Conservation (phyloP, 2,797 vertebrate genomes). For the Bufotes viridis region DNA sequence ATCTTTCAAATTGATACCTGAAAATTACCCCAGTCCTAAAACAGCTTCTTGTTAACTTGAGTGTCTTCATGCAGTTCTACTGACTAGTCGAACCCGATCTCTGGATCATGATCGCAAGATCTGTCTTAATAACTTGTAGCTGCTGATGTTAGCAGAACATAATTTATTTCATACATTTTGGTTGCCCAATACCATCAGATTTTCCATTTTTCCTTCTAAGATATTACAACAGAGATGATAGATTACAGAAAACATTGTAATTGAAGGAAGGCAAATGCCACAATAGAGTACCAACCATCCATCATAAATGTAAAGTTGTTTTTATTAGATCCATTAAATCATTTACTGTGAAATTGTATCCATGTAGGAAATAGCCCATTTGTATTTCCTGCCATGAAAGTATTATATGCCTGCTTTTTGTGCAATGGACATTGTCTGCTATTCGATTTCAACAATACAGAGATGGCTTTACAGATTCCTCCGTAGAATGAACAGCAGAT, state of each 20-base stretch:
- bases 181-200: neutral
- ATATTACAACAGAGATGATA: neutral
- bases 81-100: too few species aligned
- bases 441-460: neutral
- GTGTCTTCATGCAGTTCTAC: too few species aligned
- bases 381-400: slow-evolving; percentile 23
- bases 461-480: neutral
- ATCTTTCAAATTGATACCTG: neutral
- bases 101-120: neutral
- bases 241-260: slow-evolving; percentile 14
- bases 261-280: slow-evolving; percentile 19
- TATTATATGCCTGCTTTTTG: slow-evolving; percentile 32
- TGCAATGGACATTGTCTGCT: neutral
- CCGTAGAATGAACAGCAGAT: neutral
- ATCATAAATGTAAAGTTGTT: slow-evolving; percentile 48
- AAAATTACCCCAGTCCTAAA: neutral
- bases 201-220: slow-evolving; percentile 8
- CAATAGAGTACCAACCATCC: slow-evolving; percentile 22
- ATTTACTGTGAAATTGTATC: slow-evolving; percentile 34
- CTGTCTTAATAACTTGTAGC: neutral
- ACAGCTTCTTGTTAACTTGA: too few species aligned
- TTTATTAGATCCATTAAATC: slow-evolving; percentile 33
- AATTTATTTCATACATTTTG: neutral
- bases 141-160: too few species aligned
- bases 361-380: slow-evolving; percentile 30